Conservation (phyloP, 2,888 invertebrate species). For the Acrobasis suavella region DNA sequence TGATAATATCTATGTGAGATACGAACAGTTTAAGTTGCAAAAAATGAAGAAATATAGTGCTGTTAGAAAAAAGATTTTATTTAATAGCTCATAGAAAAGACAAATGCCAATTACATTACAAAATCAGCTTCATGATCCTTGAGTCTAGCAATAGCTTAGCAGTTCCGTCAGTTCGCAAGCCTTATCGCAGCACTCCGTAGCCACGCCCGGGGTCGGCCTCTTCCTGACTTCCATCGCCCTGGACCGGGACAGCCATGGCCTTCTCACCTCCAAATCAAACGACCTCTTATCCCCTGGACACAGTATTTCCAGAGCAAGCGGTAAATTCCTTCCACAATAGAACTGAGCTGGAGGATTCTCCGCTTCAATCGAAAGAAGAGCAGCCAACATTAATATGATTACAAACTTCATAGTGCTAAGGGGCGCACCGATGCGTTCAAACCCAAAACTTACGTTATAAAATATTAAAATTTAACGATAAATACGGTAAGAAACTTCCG, state of each 20-base stretch:
- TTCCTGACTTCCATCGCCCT: neutral
- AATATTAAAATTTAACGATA: too few relatives aligned
- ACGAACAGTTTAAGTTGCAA: too few relatives aligned
- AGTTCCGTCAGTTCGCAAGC: neutral
- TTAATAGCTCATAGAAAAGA: too few relatives aligned
- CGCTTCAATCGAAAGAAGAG: neutral
- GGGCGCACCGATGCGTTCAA: too few relatives aligned
- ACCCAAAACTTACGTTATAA: too few relatives aligned
- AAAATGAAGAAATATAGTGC: too few relatives aligned
- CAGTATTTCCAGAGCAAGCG: neutral
- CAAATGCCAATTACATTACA: neutral
- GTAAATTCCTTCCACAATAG: neutral
- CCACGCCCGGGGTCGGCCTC: neutral
- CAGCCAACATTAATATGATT: neutral
- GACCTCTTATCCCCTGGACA: neutral
- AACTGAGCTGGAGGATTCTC: neutral
- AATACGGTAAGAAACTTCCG: too few relatives aligned
- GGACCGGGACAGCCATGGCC: neutral
- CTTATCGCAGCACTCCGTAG: neutral
- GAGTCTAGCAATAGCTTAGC: neutral
- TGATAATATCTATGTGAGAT: too few relatives aligned
- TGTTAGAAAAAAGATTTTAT: too few relatives aligned
- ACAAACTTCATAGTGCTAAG: neutral
- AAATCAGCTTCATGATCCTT: neutral
- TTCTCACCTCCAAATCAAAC: neutral